Conservation (phyloP, 2,797 vertebrate genomes). For the Acrossocheilus fasciatus region DNA sequence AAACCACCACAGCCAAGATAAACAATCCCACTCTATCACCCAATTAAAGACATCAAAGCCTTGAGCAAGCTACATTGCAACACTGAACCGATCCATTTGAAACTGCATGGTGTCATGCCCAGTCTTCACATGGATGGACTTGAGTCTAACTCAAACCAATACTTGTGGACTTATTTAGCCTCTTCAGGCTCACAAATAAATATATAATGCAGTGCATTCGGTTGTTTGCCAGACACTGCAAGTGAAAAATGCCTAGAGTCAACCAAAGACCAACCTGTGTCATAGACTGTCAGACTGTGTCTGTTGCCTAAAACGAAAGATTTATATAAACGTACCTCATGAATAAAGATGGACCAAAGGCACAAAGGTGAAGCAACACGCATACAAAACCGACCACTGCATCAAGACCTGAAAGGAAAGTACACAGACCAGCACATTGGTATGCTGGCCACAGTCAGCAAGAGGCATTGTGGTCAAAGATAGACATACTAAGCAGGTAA, state of each 20-base stretch:
- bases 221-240: neutral
- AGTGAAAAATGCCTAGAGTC: neutral
- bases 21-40: slow-evolving; percentile 5
- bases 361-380: neutral
- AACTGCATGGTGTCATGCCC: neutral
- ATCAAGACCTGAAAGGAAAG: neutral
- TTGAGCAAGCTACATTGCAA: neutral
- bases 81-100: neutral
- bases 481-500: neutral
- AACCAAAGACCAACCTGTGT: slow-evolving; percentile 3
- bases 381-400: neutral
- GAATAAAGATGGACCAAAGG: neutral
- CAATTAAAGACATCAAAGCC: slow-evolving; percentile 21
- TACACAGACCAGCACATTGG: neutral
- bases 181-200: neutral
- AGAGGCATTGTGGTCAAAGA: neutral
- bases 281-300: neutral
- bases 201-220: neutral
- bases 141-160: neutral
- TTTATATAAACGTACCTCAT: neutral
- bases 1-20: slow-evolving; percentile 1
- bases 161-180: neutral
- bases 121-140: neutral
- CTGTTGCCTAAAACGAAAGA: neutral
- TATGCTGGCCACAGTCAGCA: slow-evolving; percentile 13